phyloP scores from a whole-genome alignment of 2,888 invertebrate species.

The Mythimna impura region DNA sequence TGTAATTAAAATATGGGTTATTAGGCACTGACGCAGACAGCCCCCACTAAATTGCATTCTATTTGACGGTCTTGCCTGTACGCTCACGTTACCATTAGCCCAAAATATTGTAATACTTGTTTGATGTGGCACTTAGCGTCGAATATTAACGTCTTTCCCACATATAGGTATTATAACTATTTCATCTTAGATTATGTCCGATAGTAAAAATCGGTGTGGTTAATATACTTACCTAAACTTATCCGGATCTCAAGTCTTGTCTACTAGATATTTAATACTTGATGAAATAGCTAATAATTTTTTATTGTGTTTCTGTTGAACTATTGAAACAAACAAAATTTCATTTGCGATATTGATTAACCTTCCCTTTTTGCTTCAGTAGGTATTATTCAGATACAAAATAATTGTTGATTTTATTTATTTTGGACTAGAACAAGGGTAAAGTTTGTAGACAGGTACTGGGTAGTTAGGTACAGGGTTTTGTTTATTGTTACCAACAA shows the following conservation, averaged over 20 bases:
- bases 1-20: not conserved
- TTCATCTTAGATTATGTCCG: not conserved
- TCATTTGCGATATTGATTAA: not conserved
- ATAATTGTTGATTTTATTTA: not conserved
- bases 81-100: not conserved
- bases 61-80: not conserved
- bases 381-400: not conserved
- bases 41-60: not conserved
- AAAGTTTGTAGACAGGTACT: not conserved
- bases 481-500: constrained; percentile 5
- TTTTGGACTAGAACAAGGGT: not conserved
- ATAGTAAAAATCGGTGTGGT: not conserved
- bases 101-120: constrained; percentile 18
- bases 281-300: too few species aligned
- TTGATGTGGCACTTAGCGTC: constrained; percentile 22
- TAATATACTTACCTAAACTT: not conserved
- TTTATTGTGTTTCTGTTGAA: not conserved
- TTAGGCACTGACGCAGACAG: not conserved
- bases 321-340: not conserved
- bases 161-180: constrained; percentile 10
- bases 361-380: not conserved
- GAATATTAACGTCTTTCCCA: constrained; percentile 5
- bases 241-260: too few species aligned
- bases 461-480: not conserved
- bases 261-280: too few species aligned